Percentiles rank a stretch among this genome's conserved stretches.
Evolutionary conservation across 2,797 vertebrate genomes (phyloP).

Genomic region (Siniperca obscura): DNA sequence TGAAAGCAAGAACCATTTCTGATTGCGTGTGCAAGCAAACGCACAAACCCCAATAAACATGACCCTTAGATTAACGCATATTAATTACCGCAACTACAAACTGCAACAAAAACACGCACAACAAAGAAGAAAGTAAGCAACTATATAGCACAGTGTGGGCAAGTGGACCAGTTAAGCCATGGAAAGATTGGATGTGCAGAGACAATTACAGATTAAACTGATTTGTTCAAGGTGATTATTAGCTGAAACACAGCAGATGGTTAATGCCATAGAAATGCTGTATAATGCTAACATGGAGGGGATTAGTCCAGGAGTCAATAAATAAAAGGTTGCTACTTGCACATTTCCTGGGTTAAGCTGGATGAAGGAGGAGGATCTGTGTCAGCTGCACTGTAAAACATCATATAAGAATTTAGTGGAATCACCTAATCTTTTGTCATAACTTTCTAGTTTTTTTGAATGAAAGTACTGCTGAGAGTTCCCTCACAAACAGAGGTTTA

Average conservation of each 20-base stretch:
- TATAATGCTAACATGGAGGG: neutral
- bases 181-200: neutral
- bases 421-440: neutral
- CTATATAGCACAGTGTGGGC: neutral
- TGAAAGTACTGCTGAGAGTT: neutral
- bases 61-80: neutral
- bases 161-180: neutral
- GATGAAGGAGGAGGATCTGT: slow-evolving; percentile 1
- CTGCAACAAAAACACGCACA: neutral
- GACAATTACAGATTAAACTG: neutral
- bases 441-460: neutral
- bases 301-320: neutral
- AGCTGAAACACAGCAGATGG: neutral
- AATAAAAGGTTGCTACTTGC: slow-evolving; percentile 7
- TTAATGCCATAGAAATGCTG: neutral
- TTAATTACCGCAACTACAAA: too few species aligned
- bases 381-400: neutral
- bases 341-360: slow-evolving; percentile 26
- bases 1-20: neutral
- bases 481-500: too few species aligned
- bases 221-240: neutral
- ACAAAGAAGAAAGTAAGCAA: neutral
- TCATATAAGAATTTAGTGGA: neutral
- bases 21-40: neutral
- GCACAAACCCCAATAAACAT: neutral